Conservation (phyloP, 2,888 invertebrate species). For the Nemapogon koenigi region DNA sequence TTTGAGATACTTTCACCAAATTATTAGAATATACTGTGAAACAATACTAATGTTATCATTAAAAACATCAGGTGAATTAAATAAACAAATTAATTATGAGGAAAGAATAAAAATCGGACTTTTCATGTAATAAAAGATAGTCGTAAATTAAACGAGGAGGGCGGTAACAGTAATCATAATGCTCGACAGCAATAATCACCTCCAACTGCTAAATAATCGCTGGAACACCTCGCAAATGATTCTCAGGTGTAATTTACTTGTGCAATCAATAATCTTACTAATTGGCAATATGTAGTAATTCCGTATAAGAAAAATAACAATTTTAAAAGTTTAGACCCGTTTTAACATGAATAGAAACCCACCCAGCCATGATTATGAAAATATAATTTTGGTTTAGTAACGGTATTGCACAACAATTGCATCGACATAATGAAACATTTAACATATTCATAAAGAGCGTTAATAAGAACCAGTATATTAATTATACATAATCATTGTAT, state of each 20-base stretch:
- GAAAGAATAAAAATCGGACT: slow-evolving; percentile 44
- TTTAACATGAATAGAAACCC: too few relatives aligned
- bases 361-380: too few relatives aligned
- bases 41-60: slow-evolving; percentile 14
- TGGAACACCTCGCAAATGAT: slow-evolving; percentile 3
- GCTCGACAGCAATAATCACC: slow-evolving; percentile 3
- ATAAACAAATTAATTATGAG: slow-evolving; percentile 38
- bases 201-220: slow-evolving; percentile 3
- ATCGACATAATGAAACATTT: too few relatives aligned
- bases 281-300: slow-evolving; percentile 2
- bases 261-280: slow-evolving; percentile 2
- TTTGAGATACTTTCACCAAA: slow-evolving; percentile 34
- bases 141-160: not conserved
- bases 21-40: slow-evolving; percentile 14
- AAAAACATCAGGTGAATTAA: slow-evolving; percentile 30
- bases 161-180: slow-evolving; percentile 7
- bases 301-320: too few relatives aligned
- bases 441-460: slow-evolving; percentile 24
- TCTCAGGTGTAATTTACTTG: slow-evolving; percentile 6
- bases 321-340: too few relatives aligned
- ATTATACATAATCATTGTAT: slow-evolving; percentile 40
- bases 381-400: too few relatives aligned
- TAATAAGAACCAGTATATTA: slow-evolving; percentile 27
- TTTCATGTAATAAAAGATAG: too few relatives aligned
- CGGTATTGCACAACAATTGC: too few relatives aligned